phyloP scores from a whole-genome alignment of 2,113 vertebrate species.

The Brevimyrus niger region DNA sequence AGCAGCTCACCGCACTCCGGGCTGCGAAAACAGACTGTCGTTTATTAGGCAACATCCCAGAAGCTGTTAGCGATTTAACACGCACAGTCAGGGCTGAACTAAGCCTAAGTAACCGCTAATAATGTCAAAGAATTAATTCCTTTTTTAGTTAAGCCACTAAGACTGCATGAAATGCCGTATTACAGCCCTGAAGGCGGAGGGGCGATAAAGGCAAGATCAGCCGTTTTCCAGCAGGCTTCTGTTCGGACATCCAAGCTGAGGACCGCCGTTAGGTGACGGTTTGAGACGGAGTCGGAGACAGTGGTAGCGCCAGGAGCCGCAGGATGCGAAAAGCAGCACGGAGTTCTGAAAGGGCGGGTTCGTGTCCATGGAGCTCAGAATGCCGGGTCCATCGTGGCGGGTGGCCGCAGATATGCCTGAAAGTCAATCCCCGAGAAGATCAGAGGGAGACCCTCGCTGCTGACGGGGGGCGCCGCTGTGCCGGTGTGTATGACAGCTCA shows the following conservation, averaged over 20 bases:
- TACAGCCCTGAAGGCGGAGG: neutral
- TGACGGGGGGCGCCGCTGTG: neutral
- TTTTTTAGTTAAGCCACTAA: neutral
- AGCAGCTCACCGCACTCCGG: neutral
- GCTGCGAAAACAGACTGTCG: neutral
- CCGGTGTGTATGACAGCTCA: neutral
- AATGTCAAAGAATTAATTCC: neutral
- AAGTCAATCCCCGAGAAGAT: neutral
- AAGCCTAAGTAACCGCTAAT: neutral
- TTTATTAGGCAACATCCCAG: neutral
- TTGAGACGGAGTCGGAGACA: neutral
- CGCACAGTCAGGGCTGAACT: neutral
- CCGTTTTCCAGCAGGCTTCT: neutral
- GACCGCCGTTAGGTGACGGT: neutral
- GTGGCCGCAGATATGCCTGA: neutral
- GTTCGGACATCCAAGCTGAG: neutral
- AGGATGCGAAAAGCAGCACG: neutral
- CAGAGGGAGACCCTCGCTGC: neutral
- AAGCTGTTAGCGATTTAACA: neutral
- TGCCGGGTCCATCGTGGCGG: neutral
- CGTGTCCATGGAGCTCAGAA: neutral
- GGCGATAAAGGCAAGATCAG: neutral
- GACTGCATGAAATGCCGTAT: neutral
- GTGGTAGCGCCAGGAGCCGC: neutral
- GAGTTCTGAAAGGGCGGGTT: neutral